Base-by-base conservation (phyloP, 2,113 vertebrate genomes). In the Perognathus longimembris region DNA sequence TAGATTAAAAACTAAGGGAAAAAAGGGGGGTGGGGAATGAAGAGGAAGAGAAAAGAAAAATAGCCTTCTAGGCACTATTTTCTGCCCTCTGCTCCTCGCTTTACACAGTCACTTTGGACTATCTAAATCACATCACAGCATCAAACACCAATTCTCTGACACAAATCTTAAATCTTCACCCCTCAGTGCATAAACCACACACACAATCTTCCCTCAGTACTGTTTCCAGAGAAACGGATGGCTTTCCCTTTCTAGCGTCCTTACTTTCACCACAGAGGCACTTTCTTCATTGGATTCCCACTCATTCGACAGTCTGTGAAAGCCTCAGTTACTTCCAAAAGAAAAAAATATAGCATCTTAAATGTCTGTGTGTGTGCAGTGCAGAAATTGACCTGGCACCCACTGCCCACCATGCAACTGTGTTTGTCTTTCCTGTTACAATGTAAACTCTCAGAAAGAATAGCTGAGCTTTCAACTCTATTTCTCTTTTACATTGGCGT, bases 161-260 rank as follows among this genome's bases (percentile, higher is more conserved):
- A 28, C 24, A n/a, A 71, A 28, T 50, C 86, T 34, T 93, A 88
- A 82, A 71, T 93, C 79, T 95, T 71, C 74, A 79, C 8, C 5
- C 45, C 28, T 90, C 20, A 34, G 22, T 10, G n/a, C 15, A 61
- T 36, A 94, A 71, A 86, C 15, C 69, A 54, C 24, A 61, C 15
- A 82, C 11, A 84, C 40, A 78, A 81, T 93, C 89, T 79, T 81
- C 76, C 75, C 50, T 67, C n/a, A 63, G 8, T 50, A 21, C 34
- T 67, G 28, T 54, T 67, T 61, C 61, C 38, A 80, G 76, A 86
- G 59, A 22, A 76, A 61, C 8, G 18, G 63, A 67, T 0, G 18
- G 12, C 32, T 83, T 71, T 67, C 32, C 28, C 38, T 61, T 83
- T 40, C 88, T 11, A 42, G 30, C 38, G 12, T 22, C 26, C 34